phyloP scores from a whole-genome alignment of 2,797 vertebrate genomes.

The Mycteria americana region DNA sequence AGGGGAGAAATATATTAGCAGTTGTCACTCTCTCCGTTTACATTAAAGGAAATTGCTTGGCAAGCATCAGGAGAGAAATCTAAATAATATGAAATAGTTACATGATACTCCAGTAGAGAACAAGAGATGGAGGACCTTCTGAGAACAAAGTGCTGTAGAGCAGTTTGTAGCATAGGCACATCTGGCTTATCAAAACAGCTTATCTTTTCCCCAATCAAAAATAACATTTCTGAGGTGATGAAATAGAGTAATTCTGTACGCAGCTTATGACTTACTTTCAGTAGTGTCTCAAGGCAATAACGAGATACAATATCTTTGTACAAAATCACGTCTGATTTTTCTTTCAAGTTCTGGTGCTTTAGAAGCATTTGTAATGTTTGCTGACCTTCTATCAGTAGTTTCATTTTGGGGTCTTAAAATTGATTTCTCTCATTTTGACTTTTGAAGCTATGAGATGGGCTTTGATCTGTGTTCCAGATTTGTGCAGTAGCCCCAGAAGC shows the following conservation, averaged over 20 bases:
- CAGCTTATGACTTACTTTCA: neutral
- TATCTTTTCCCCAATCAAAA: slow-evolving; percentile 4
- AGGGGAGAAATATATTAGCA: neutral
- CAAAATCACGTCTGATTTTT: slow-evolving; percentile 18
- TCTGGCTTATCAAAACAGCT: neutral
- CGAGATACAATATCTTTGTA: slow-evolving; percentile 9
- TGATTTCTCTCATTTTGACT: slow-evolving; percentile 46
- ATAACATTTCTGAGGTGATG: neutral
- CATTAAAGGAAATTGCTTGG: slow-evolving; percentile 17
- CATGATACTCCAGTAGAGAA: neutral
- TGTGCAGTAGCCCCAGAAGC: neutral
- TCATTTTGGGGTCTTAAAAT: slow-evolving; percentile 20
- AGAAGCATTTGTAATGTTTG: slow-evolving; percentile 29
- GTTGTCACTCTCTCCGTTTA: neutral
- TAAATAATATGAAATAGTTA: neutral
- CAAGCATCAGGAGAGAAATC: slow-evolving; percentile 1
- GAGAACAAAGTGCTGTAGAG: neutral
- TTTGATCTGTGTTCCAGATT: slow-evolving; percentile 56
- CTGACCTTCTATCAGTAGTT: slow-evolving; percentile 40
- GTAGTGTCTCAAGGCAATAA: slow-evolving; percentile 20
- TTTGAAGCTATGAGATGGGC: slow-evolving; percentile 18
- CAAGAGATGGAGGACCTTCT: neutral
- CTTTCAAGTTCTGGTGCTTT: slow-evolving; percentile 45
- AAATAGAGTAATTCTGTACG: slow-evolving; percentile 21
- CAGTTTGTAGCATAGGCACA: neutral